These are phyloP conservation scores for Corydoras sp. DNA, from an alignment of 2,113 vertebrate genomes.

Conservation along the genomic window DNA sequence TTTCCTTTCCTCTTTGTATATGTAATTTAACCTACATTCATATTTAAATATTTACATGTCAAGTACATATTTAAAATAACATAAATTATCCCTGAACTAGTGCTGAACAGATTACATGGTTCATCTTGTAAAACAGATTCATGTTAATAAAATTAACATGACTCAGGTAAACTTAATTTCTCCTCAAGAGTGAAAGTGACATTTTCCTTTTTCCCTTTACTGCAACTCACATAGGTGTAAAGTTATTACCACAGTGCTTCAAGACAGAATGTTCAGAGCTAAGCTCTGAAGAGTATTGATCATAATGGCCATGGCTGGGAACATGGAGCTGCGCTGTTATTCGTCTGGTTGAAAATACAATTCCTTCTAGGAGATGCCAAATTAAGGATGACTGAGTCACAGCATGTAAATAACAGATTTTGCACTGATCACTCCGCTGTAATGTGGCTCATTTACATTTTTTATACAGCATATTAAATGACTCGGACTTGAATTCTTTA, in stretches of 20 bases:
- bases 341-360: constrained; percentile 24
- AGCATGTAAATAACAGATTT: background rate
- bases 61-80: too few relatives aligned
- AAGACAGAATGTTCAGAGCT: constrained; percentile 21
- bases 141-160: too few relatives aligned
- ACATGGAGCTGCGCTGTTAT: constrained; percentile 19
- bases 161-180: constrained; percentile 21
- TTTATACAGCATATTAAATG: too few relatives aligned
- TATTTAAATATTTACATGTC: too few relatives aligned
- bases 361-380: constrained; percentile 10
- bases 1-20: too few relatives aligned
- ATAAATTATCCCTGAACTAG: too few relatives aligned
- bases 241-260: constrained; percentile 36
- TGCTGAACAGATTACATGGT: too few relatives aligned
- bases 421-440: constrained; percentile 1
- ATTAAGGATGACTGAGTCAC: constrained; percentile 14
- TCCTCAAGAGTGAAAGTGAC: constrained; percentile 7
- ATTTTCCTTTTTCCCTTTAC: constrained; percentile 15
- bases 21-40: too few relatives aligned
- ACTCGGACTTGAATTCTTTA: too few relatives aligned
- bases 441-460: background rate
- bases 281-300: constrained; percentile 19
- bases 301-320: constrained; percentile 4
- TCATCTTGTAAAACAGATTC: too few relatives aligned
- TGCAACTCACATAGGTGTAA: constrained; percentile 19